phyloP scores from a whole-genome alignment of 2,113 vertebrate genomes.

The Maccullochella peelii region DNA sequence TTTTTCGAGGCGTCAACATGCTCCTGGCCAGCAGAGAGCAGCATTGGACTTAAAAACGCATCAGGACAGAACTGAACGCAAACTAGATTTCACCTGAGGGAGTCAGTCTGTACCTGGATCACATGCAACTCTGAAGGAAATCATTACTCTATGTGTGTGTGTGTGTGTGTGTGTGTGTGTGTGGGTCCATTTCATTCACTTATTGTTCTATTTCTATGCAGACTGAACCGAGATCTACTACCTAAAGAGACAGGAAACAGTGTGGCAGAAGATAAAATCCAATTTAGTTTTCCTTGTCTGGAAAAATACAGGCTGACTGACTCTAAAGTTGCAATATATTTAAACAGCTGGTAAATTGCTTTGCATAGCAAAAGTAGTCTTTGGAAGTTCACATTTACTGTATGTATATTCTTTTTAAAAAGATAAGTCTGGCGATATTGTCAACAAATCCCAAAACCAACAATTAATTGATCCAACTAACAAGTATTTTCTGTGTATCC shows the following conservation, averaged over 20 bases:
- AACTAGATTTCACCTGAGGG: neutral
- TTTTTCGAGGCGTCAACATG: neutral
- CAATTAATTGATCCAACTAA: no score
- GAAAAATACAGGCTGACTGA: no score
- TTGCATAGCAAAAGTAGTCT: no score
- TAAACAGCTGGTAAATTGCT: no score
- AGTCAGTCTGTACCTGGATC: neutral
- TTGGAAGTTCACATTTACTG: no score
- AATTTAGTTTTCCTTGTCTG: no score
- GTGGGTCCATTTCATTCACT: neutral
- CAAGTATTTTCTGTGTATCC: no score
- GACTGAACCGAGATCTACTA: neutral
- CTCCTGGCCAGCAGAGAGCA: conserved; percentile 55
- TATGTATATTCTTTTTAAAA: no score
- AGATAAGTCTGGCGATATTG: no score
- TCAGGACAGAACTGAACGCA: neutral
- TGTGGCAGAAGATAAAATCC: neutral
- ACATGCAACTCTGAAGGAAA: neutral
- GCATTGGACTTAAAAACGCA: conserved; percentile 40
- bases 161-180: conserved; percentile 1
- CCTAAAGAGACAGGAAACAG: neutral
- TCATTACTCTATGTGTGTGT: neutral
- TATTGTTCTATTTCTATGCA: neutral
- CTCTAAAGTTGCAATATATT: no score
- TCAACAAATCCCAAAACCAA: no score